Evolutionary conservation across 2,113 vertebrate genomes (phyloP).

Genomic region (Ophiodon elongatus): DNA sequence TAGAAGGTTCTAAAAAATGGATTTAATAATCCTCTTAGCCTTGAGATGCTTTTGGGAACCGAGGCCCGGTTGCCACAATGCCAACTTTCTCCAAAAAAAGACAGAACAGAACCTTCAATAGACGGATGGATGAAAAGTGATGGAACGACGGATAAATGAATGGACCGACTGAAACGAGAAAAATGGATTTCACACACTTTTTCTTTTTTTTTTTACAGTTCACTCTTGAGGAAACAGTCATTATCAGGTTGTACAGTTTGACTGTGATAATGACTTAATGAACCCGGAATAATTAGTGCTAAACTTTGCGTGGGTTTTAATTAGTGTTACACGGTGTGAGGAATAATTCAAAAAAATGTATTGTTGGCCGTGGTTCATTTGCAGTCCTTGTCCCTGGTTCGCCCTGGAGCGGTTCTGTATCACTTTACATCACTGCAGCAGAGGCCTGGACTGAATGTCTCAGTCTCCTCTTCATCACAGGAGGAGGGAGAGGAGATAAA

Average conservation of each 20-base stretch:
- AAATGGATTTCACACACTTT: slow-evolving; percentile 42
- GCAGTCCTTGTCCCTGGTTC: not conserved
- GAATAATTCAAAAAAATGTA: not conserved
- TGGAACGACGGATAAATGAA: not conserved
- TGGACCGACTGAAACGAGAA: slow-evolving; percentile 21
- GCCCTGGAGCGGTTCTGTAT: not conserved
- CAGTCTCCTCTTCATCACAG: not conserved
- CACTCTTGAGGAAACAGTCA: slow-evolving; percentile 59
- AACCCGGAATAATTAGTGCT: slow-evolving; percentile 62
- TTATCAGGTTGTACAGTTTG: slow-evolving; percentile 62
- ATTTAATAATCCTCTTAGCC: not conserved
- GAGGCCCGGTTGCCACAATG: too few relatives aligned
- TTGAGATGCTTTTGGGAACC: not conserved
- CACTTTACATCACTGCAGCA: not conserved
- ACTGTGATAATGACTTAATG: slow-evolving; percentile 63
- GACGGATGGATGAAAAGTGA: too few relatives aligned
- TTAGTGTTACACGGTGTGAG: slow-evolving; percentile 40
- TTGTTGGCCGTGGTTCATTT: not conserved
- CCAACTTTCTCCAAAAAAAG: not conserved
- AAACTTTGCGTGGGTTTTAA: slow-evolving; percentile 61
- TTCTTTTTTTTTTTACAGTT: slow-evolving; percentile 26
- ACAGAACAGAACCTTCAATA: not conserved
- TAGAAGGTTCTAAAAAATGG: not conserved
- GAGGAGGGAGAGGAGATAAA: not conserved
- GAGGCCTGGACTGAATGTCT: not conserved